phyloP scores from a whole-genome alignment of 2,888 invertebrate species.

The Branchellion lobata region DNA sequence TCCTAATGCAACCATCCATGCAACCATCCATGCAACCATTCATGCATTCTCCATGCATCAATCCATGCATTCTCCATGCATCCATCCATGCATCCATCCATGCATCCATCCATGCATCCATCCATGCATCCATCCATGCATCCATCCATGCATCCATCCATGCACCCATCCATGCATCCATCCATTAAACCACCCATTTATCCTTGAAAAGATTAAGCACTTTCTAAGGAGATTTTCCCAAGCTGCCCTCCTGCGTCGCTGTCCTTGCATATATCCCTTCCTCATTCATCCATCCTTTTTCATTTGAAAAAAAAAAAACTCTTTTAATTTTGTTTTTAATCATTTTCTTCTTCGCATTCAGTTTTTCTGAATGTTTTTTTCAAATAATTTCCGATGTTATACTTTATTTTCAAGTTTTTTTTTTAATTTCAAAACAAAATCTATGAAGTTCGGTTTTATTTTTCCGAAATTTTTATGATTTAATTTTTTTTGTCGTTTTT shows the following conservation, averaged over 20 bases:
- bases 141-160: neutral
- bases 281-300: too few species aligned
- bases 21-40: too few species aligned
- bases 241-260: neutral
- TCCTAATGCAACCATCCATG: too few species aligned
- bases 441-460: too few species aligned
- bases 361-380: neutral
- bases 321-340: too few species aligned
- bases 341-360: neutral
- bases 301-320: too few species aligned
- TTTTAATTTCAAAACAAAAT: too few species aligned
- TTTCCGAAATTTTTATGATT: neutral
- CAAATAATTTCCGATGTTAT: neutral
- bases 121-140: neutral
- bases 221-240: slow-evolving; percentile 8
- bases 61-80: too few species aligned
- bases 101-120: neutral
- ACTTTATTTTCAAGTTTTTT: too few species aligned
- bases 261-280: neutral
- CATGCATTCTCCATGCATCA: too few species aligned
- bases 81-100: too few species aligned
- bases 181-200: neutral
- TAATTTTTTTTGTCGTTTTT: neutral
- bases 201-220: neutral
- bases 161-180: neutral